Conservation (phyloP, 2,797 vertebrate genomes). For the Pipistrellus pygmaeus region DNA sequence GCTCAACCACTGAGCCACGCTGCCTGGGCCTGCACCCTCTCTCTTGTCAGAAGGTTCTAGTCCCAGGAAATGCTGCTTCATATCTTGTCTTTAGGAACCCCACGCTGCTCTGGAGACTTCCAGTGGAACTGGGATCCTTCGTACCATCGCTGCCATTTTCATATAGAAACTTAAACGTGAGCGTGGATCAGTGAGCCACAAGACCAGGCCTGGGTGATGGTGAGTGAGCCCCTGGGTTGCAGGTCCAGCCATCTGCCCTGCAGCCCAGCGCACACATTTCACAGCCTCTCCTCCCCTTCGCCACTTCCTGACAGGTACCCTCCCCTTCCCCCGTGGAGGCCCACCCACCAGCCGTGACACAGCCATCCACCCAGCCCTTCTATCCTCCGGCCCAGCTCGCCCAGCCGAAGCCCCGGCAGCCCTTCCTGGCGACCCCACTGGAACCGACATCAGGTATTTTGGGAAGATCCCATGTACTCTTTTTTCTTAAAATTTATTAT, state of each 20-base stretch:
- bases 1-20: too few species aligned
- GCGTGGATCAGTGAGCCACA: neutral
- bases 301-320: neutral
- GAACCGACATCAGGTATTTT: slow-evolving; percentile 73
- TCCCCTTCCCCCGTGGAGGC: neutral
- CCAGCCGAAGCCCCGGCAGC: slow-evolving; percentile 26
- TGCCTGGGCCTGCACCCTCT: neutral
- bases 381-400: neutral
- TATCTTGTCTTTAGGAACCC: neutral
- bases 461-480: slow-evolving; percentile 26
- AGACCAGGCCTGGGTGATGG: neutral
- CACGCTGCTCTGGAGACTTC: neutral
- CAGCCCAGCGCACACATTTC: too few species aligned
- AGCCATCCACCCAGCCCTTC: neutral
- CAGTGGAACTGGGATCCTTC: neutral
- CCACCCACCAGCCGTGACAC: neutral
- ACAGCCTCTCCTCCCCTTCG: neutral
- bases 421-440: neutral
- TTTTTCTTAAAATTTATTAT: too few species aligned
- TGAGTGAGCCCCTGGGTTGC: rapidly evolving
- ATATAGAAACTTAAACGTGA: neutral
- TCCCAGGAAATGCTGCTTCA: too few species aligned
- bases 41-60: neutral
- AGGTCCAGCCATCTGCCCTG: rapidly evolving
- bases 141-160: neutral